A percentile compares a stretch with the other conserved stretches of the same genome.
phyloP scores from a whole-genome alignment of 2,797 vertebrate genomes.

The Aulostomus chinensis region DNA sequence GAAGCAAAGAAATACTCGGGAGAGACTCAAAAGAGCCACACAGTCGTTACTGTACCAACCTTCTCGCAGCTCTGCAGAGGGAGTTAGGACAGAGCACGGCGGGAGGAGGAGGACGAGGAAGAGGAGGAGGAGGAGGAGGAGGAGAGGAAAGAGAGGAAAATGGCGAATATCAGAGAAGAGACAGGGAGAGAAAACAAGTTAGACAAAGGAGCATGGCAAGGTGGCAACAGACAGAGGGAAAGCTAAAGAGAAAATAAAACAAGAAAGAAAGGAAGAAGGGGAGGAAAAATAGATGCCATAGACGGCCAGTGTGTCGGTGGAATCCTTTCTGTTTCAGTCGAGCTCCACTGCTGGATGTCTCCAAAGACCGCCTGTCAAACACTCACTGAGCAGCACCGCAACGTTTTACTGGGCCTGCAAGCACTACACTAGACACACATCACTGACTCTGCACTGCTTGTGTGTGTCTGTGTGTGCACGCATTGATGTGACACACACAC shows the following conservation, averaged over 20 bases:
- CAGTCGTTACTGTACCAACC: slow-evolving; percentile 90
- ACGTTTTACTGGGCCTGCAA: slow-evolving; percentile 56
- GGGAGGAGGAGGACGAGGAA: slow-evolving; percentile 50
- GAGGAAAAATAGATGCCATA: slow-evolving; percentile 29
- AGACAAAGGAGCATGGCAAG: slow-evolving; percentile 53
- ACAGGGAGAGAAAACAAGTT: slow-evolving; percentile 59
- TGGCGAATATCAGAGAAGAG: slow-evolving; percentile 87
- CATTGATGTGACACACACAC: no score
- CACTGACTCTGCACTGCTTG: slow-evolving; percentile 34
- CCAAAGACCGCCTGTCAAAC: slow-evolving; percentile 67
- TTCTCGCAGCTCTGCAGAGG: slow-evolving; percentile 87
- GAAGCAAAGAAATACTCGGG: slow-evolving; percentile 42
- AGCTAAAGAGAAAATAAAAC: slow-evolving; percentile 19
- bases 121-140: slow-evolving; percentile 70
- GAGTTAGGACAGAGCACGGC: slow-evolving; percentile 50
- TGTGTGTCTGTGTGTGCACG: slow-evolving; percentile 10
- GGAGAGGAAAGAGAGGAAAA: slow-evolving; percentile 81
- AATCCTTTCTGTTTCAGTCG: slow-evolving; percentile 42
- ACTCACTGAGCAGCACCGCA: slow-evolving; percentile 51
- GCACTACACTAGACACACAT: slow-evolving; percentile 61
- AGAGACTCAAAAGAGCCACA: slow-evolving; percentile 54
- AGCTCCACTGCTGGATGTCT: slow-evolving; percentile 42
- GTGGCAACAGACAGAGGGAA: slow-evolving; percentile 46
- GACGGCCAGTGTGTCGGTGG: slow-evolving; percentile 36
- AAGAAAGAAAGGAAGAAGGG: slow-evolving; percentile 8